Evolutionary conservation across 2,113 vertebrate species (phyloP), one percentile per base, ranked within the genome.

Genomic region (Equus quagga): DNA sequence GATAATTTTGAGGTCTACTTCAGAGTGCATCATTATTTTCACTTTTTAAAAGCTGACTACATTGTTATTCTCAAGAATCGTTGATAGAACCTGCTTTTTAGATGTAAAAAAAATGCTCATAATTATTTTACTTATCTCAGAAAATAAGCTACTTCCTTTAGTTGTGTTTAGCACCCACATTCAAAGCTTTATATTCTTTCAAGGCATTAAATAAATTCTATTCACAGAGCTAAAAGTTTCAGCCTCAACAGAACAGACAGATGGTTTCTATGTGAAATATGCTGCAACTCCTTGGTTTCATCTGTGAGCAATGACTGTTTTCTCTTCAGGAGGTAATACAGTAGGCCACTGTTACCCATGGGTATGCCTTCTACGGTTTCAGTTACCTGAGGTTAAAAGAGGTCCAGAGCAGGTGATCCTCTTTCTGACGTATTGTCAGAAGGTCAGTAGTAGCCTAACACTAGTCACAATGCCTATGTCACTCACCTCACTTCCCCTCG

Each of bases 11-110:
- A 96, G 78, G 56, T 97, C 28, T 92, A 24, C 76, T 97, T 98
- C 76, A 96, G 96, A 97, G 70, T 96, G 17, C 54, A 96, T 86
- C 51, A 95, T 96, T 84, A 72, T 96, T 97, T 98, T 95, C 72
- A 94, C 94, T 95, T 46, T 69, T 86, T 28, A 94, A 46, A 96
- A 91, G 60, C 86, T 90, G 96, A 96, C 87, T 41, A 41, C 91
- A 73, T 94, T 92, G 82, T n/a, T 96, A 24, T 96, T 90, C 92
- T 96, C 54, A 96, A 84, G 21, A 72, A 64, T 89, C 41, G 1
- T 64, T 95, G 65, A 79, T 93, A 9, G 93, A 19, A n/a, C 81
- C 41, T 64, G 10, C 92, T 96, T 97, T 94, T 83, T 58, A 82
- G 24, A 60, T 96, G 5, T 23, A 85, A 91, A 33, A 84, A 19